These are phyloP conservation scores for Phylloscopus trochiloides DNA, from an alignment of 2,113 vertebrate species.

Conservation along the genomic window DNA sequence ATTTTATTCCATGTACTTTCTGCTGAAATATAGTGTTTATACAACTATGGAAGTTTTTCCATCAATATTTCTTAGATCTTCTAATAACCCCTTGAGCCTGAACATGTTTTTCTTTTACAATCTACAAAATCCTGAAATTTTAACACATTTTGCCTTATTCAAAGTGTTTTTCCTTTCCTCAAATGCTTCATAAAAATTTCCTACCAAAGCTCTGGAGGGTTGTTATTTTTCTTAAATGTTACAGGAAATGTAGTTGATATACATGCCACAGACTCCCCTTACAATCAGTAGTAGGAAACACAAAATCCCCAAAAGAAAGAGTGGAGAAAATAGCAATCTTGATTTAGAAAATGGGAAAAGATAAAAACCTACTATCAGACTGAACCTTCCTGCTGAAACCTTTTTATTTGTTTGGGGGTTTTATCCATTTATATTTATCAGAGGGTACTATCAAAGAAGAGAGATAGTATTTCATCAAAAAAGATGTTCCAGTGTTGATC, in stretches of 20 bases:
- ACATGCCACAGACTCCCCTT: background rate
- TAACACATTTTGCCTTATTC: background rate
- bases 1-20: background rate
- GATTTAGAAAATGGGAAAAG: background rate
- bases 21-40: background rate
- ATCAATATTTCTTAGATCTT: constrained; percentile 41
- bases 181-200: background rate
- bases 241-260: background rate
- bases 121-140: background rate
- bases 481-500: background rate
- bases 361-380: background rate
- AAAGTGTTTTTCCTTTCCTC: constrained; percentile 15
- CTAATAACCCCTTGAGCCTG: background rate
- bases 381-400: background rate
- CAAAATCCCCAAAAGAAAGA: background rate
- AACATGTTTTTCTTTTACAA: constrained; percentile 11
- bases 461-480: background rate
- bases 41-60: background rate
- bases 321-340: background rate
- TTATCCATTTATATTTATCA: background rate
- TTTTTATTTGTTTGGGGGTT: background rate
- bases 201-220: background rate
- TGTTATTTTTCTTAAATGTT: background rate
- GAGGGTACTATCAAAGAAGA: background rate
- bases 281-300: background rate